Percentiles rank a stretch among this genome's conserved stretches.
Evolutionary conservation across 1,140 invertebrate genomes (phyloP).

Genomic region (Agraylea sexmaculata): DNA sequence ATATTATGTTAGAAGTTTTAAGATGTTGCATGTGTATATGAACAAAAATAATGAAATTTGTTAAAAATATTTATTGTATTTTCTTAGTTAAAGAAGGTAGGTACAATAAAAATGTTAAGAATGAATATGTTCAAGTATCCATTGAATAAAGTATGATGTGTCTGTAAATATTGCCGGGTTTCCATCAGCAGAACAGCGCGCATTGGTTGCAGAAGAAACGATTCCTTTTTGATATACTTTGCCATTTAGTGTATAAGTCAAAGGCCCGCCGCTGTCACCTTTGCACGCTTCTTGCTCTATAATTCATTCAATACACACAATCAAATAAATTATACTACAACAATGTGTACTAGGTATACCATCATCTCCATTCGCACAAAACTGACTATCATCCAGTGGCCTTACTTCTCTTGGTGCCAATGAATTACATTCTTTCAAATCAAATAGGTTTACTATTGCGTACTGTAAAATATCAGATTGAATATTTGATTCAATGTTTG

Average conservation of each 20-base stretch:
- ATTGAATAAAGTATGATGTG: slow-evolving; percentile 12
- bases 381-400: slow-evolving; percentile 13
- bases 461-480: slow-evolving; percentile 10
- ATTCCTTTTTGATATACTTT: slow-evolving; percentile 12
- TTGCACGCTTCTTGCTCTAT: slow-evolving; percentile 16
- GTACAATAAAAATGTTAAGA: too few species aligned
- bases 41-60: too few species aligned
- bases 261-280: slow-evolving; percentile 20
- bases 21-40: too few species aligned
- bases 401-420: slow-evolving; percentile 11
- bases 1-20: too few species aligned
- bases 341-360: too few species aligned
- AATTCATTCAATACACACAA: too few species aligned
- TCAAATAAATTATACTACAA: too few species aligned
- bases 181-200: slow-evolving; percentile 10
- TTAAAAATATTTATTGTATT: too few species aligned
- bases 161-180: slow-evolving; percentile 18
- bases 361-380: slow-evolving; percentile 17
- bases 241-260: slow-evolving; percentile 7
- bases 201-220: slow-evolving; percentile 13
- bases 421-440: slow-evolving; percentile 17
- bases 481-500: slow-evolving; percentile 5
- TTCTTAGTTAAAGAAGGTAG: too few species aligned
- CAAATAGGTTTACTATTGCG: slow-evolving; percentile 13
- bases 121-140: slow-evolving; percentile 15